Percentiles rank a stretch among this genome's conserved stretches.
Conservation (phyloP, 35 echinoderm and acorn worm genomes). For the Heliocidaris erythrogramma region DNA sequence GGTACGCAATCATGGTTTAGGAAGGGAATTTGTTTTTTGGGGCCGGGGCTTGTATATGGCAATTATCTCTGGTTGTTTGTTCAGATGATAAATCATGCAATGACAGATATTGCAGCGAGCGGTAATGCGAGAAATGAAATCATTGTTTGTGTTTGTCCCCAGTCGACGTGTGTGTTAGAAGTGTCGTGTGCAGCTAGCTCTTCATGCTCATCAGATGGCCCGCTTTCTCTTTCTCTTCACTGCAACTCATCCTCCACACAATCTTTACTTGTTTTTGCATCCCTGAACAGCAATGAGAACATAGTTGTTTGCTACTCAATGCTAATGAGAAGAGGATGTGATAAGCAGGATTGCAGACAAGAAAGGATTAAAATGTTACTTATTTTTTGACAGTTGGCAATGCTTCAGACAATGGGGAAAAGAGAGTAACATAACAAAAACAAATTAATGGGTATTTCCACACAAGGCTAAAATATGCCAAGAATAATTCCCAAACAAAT, state of each 20-base stretch:
- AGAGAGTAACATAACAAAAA: constrained; percentile 36
- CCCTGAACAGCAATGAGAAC: background rate
- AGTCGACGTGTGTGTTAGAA: background rate
- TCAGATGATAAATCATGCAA: constrained; percentile 51
- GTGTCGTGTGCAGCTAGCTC: background rate
- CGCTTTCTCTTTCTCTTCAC: background rate
- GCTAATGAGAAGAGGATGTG: constrained; percentile 31
- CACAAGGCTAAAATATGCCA: constrained; percentile 33
- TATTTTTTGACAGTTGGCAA: constrained; percentile 35
- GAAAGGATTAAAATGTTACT: constrained; percentile 43
- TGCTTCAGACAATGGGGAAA: constrained; percentile 24
- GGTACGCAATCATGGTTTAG: constrained; percentile 28
- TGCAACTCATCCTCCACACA: background rate
- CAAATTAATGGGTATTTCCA: constrained; percentile 45
- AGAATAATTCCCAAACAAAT: constrained; percentile 33
- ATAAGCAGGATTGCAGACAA: constrained; percentile 31
- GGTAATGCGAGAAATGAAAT: constrained; percentile 54
- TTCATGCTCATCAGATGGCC: background rate
- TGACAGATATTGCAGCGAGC: constrained; percentile 43
- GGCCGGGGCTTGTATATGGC: constrained; percentile 49
- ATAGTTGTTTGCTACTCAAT: constrained; percentile 17
- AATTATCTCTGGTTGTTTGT: constrained; percentile 48
- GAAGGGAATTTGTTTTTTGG: constrained; percentile 49
- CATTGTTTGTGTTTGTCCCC: constrained; percentile 47
- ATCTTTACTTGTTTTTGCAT: constrained; percentile 22